These are phyloP conservation scores for Antheraea yamamai DNA, from an alignment of 2,888 invertebrate species.

Conservation along the genomic window DNA sequence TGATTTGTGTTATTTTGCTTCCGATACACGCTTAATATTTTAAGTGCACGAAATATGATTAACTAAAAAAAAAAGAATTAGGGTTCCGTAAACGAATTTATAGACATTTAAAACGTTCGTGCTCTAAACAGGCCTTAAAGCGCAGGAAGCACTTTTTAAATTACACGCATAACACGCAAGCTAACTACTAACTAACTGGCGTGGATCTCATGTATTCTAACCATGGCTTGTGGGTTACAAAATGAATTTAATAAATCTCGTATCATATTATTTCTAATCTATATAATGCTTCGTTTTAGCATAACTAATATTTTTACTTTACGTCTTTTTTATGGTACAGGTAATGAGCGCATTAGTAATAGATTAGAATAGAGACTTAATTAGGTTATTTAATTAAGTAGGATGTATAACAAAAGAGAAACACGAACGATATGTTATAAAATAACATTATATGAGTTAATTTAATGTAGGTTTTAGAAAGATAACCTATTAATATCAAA, in stretches of 20 bases:
- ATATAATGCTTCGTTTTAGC: background rate
- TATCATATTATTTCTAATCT: background rate
- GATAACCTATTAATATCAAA: background rate
- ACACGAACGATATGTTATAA: background rate
- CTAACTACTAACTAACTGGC: slow-evolving; percentile 6
- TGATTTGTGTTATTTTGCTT: background rate
- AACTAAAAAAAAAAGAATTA: background rate
- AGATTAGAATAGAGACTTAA: background rate
- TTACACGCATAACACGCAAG: background rate
- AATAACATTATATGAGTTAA: background rate
- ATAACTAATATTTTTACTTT: background rate
- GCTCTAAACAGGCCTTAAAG: background rate
- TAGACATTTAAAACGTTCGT: background rate
- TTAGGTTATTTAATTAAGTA: background rate
- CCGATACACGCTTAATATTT: background rate
- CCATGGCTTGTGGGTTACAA: background rate
- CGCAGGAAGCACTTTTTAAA: background rate
- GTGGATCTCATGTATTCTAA: background rate
- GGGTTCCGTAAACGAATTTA: background rate
- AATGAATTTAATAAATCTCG: background rate
- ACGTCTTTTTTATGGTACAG: background rate
- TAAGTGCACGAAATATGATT: background rate
- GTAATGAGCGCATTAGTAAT: background rate
- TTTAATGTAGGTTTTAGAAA: background rate
- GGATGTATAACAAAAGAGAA: background rate